phyloP scores from a whole-genome alignment of 2,888 invertebrate species.

The Prosopocoilus inquinatus region DNA sequence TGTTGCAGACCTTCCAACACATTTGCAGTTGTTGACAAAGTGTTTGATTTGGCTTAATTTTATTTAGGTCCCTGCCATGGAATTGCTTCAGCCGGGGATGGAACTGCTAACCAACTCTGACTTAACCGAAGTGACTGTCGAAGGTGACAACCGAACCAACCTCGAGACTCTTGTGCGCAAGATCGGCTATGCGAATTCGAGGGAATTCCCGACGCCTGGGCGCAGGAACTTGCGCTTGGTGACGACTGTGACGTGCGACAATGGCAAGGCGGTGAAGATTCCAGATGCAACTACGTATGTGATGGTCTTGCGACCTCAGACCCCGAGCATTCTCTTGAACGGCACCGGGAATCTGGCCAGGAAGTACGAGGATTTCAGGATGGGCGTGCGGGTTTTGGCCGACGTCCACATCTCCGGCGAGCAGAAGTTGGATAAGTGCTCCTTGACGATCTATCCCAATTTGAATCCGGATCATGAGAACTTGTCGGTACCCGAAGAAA shows the following conservation, averaged over 20 bases:
- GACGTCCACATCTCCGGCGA: conserved; percentile 75
- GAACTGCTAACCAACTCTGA: conserved; percentile 73
- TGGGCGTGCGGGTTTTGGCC: conserved; percentile 85
- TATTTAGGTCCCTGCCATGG: conserved; percentile 67
- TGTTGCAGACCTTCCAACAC: background rate
- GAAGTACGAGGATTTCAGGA: conserved; percentile 81
- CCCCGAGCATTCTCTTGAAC: conserved; percentile 79
- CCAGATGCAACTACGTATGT: conserved; percentile 80
- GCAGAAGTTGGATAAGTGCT: conserved; percentile 87
- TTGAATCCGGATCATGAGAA: conserved; percentile 95
- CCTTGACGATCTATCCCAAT: conserved; percentile 90
- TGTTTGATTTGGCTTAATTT: too few species aligned
- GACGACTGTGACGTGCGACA: conserved; percentile 75
- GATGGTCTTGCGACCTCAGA: conserved; percentile 82
- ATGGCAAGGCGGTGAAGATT: conserved; percentile 70
- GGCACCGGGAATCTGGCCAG: conserved; percentile 80
- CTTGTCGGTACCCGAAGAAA: conserved; percentile 70
- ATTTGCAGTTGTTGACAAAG: background rate
- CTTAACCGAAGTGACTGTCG: conserved; percentile 85
- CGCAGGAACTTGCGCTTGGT: conserved; percentile 80
- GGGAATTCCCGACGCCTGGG: conserved; percentile 93
- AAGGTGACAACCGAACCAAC: conserved; percentile 87
- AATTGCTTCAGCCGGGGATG: conserved; percentile 74
- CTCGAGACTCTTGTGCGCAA: conserved; percentile 82
- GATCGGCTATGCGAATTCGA: conserved; percentile 88